Evolutionary conservation across 2,113 vertebrate genomes (phyloP), one percentile per base, ranked within the genome.

Genomic region (Lanius ludovicianus): DNA sequence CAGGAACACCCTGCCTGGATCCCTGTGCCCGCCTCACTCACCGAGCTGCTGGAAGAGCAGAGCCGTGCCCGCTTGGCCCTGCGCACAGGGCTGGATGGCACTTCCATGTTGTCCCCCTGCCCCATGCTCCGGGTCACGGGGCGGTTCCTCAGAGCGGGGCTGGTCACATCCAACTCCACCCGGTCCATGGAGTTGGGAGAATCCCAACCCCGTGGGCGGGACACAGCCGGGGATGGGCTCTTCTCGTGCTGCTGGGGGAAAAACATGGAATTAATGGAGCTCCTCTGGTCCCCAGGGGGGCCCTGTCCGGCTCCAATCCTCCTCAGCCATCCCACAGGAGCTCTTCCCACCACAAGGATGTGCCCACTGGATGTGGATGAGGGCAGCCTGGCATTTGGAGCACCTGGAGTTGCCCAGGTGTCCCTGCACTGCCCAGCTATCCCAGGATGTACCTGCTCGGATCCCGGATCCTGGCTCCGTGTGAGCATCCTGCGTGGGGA

Each of bases 401-500:
- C 52, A 5, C 7, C 20, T 13, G n/a, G n/a, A 25, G n/a, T 2
- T 27, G 62, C 27, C 15, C 22, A 11, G 5, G 42, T 16, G 8
- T 27, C 49, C 63, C 63, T 12, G 33, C 25, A 37, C 1, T 25
- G 3, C n/a, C 23, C 27, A 23, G n/a, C 18, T 4, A 11, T 1
- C 22, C 44, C 9, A 1, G 35, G 65, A 5, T 1, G 44, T 97
- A 98, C 99, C 98, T 98, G 99, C 25, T 99, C 99, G 0, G 96
- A 46, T 33, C 74, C 87, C 0, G 96, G 28, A 59, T 99, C 99
- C 91, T 99, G 99, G 97, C 99, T 99, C 37, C 99, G 98, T 0
- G 99, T 98, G 46, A 99, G 98, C 98, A 99, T 99, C 92, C 99
- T 98, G 41, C 98, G 98, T 0, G 99, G 98, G 53, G 98, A 98